Conservation (phyloP, 1,140 invertebrate genomes). For the Bombus sylvicola region DNA sequence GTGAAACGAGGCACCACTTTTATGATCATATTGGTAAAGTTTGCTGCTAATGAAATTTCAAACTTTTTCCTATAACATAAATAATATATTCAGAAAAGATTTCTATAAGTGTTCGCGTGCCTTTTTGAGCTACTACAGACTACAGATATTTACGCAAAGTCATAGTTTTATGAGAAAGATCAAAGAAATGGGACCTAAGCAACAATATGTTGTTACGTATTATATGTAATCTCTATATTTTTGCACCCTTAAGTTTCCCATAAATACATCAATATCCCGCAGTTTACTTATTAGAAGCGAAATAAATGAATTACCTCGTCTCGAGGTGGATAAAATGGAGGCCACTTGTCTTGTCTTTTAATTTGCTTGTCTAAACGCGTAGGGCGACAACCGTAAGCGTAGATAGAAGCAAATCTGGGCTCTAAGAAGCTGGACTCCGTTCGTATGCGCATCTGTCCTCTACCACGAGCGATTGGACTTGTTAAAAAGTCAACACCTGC, state of each 20-base stretch:
- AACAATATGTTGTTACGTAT: too few species aligned
- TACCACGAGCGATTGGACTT: constrained; percentile 82
- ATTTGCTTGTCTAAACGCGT: constrained; percentile 76
- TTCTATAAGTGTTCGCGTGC: background rate
- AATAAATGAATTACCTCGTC: constrained; percentile 59
- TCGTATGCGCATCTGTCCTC: constrained; percentile 88
- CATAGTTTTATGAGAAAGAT: background rate
- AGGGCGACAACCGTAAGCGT: constrained; percentile 89
- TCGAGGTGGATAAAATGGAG: constrained; percentile 57
- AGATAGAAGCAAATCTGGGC: constrained; percentile 91
- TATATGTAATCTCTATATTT: too few species aligned
- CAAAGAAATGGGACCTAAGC: background rate
- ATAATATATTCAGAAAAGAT: background rate
- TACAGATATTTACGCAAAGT: too few species aligned
- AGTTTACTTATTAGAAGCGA: too few species aligned
- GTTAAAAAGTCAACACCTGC: constrained; percentile 89
- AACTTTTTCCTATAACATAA: too few species aligned
- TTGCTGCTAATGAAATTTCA: too few species aligned
- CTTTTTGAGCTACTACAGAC: background rate
- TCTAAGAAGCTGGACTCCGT: constrained; percentile 92
- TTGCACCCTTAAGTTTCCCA: too few species aligned
- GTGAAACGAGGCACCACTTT: too few species aligned
- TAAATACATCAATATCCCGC: too few species aligned
- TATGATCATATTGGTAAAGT: too few species aligned
- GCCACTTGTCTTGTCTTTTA: constrained; percentile 77